Conservation (phyloP, 2,888 invertebrate species). For the Merodon equestris region DNA sequence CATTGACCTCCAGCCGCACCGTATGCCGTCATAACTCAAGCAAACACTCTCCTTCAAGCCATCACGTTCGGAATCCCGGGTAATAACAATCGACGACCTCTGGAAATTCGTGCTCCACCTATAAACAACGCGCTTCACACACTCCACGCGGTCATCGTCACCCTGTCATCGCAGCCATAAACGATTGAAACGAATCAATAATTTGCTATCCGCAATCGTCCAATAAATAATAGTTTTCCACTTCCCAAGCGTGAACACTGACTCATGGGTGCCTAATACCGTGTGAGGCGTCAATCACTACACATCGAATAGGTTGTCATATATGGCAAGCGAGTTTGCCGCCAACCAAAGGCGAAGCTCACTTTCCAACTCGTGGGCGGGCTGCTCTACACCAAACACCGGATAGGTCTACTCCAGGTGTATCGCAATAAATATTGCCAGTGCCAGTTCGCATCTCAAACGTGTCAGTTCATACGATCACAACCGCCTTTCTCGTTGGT, state of each 20-base stretch:
- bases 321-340: conserved; percentile 48
- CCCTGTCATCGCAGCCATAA: conserved; percentile 19
- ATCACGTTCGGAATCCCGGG: conserved; percentile 20
- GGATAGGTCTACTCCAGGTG: conserved; percentile 31
- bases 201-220: conserved; percentile 21
- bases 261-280: conserved; percentile 26
- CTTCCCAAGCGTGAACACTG: conserved; percentile 43
- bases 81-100: conserved; percentile 3
- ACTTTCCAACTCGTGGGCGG: conserved; percentile 58
- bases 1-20: conserved; percentile 17
- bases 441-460: conserved; percentile 58
- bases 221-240: conserved; percentile 25
- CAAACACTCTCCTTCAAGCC: conserved; percentile 13
- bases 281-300: conserved; percentile 15
- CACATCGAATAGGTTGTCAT: conserved; percentile 24
- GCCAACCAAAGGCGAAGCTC: conserved; percentile 14
- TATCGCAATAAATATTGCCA: conserved; percentile 61
- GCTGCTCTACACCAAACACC: conserved; percentile 32
- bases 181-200: conserved; percentile 21
- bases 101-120: neutral
- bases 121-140: conserved; percentile 17
- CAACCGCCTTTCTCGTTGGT: conserved; percentile 22
- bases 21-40: neutral
- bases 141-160: conserved; percentile 55
- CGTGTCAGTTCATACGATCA: conserved; percentile 51